Evolutionary conservation across 35 echinoderm and acorn worm genomes (phyloP).

Genomic region (Ophioderma brevispina): DNA sequence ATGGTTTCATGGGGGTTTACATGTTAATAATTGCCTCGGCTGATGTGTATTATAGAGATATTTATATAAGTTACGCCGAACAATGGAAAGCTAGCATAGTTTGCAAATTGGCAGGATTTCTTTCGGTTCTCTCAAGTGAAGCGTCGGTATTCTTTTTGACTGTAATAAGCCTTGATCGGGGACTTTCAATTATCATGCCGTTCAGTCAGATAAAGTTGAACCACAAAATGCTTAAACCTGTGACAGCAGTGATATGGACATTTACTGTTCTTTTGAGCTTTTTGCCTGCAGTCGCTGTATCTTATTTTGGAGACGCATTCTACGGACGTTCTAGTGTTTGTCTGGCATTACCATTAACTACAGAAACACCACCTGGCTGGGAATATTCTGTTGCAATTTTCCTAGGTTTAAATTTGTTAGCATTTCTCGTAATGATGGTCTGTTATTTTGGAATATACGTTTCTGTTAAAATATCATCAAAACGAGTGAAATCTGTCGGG

Average conservation of each 20-base stretch:
- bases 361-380: neutral
- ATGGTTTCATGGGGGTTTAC: constrained; percentile 43
- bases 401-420: neutral
- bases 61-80: neutral
- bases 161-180: constrained; percentile 40
- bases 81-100: neutral
- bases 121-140: constrained; percentile 38
- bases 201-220: constrained; percentile 17
- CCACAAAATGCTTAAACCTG: neutral
- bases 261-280: constrained; percentile 13
- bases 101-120: constrained; percentile 40
- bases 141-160: constrained; percentile 29
- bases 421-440: neutral
- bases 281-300: neutral
- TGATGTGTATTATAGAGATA: constrained; percentile 18
- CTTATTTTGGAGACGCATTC: constrained; percentile 60
- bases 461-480: neutral
- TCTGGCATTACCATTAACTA: constrained; percentile 65
- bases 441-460: neutral
- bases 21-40: constrained; percentile 23
- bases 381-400: neutral
- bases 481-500: neutral
- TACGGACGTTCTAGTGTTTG: constrained; percentile 82
- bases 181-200: constrained; percentile 11
- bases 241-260: constrained; percentile 3